Evolutionary conservation across 2,888 invertebrate genomes (phyloP), one percentile per base, ranked within the genome.

Genomic region (Pseudococcus viburni): DNA sequence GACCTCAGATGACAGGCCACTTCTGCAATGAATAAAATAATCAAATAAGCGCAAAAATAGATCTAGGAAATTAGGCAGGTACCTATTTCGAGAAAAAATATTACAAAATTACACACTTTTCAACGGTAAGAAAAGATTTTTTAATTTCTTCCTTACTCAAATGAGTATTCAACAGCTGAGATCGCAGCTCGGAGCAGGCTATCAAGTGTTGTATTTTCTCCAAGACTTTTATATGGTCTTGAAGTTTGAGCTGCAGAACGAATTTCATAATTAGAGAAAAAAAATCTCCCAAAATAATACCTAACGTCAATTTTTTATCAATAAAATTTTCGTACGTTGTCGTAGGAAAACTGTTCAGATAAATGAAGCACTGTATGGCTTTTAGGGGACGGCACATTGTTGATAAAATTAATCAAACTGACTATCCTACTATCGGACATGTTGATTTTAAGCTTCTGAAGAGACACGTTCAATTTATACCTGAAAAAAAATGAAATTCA

Each of bases 391-490:
- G 93, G 92, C 87, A 93, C 91, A 90, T 93, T 92, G 89, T 93
- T 92, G 85, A 93, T 89, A 91, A 95, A 96, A 90, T 95, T 94
- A 89, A 95, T 92, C 4, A 96, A 92, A 48, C 94, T 92, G 39
- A 93, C 93, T 48, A 96, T 93, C 91, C 95, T 94, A 85, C 94
- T 93, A 91, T 96, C 96, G 0, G 96, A 96, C 55, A 96, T 92
- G 91, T 96, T 96, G 55, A 96, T 91, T 90, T 96, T 96, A 73
- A 96, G 91, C 89, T 94, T 94, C 33, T 95, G 94, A 39, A 96
- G 92, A 0, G 94, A 94, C 68, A 95, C 93, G 91, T 95, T 96
- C 85, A 96, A 93, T 92, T 96, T 96, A 91, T 95, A 88, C 26
- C 88, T 88, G 64, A 12, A 84, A 83, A 64, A 86, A 64, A 19